Evolutionary conservation across 2,797 vertebrate genomes (phyloP).

Genomic region (Numenius phaeopus): DNA sequence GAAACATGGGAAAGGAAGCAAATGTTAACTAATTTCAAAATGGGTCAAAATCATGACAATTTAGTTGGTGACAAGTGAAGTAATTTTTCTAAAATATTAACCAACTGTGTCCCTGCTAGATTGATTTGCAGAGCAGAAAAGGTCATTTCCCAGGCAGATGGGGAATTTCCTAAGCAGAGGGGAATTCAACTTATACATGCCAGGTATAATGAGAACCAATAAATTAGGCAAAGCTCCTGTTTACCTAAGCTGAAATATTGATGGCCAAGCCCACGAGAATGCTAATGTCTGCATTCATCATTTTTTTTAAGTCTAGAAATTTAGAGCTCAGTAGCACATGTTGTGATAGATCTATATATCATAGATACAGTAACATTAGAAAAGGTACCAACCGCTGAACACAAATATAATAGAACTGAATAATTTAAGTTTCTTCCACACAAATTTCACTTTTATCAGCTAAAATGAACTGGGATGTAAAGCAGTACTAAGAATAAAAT

Average conservation of each 20-base stretch:
- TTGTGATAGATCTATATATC: conserved; percentile 80
- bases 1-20: conserved; percentile 71
- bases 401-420: conserved; percentile 74
- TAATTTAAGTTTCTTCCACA: conserved; percentile 40
- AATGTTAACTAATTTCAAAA: conserved; percentile 80
- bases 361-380: conserved; percentile 69
- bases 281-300: conserved; percentile 80
- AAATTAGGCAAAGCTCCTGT: conserved; percentile 83
- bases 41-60: conserved; percentile 77
- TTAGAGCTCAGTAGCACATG: conserved; percentile 70
- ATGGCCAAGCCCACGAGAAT: conserved; percentile 74
- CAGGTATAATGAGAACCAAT: conserved; percentile 83
- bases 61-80: conserved; percentile 73
- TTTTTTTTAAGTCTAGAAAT: conserved; percentile 75
- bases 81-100: conserved; percentile 80
- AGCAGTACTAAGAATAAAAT: background rate
- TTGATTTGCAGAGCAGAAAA: conserved; percentile 79
- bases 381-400: conserved; percentile 60
- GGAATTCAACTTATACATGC: conserved; percentile 73
- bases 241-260: conserved; percentile 82
- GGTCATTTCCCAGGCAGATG: conserved; percentile 78
- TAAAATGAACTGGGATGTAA: background rate
- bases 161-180: conserved; percentile 65
- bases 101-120: conserved; percentile 76
- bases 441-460: conserved; percentile 43